These are phyloP conservation scores for Maconellicoccus hirsutus DNA, from an alignment of 1,140 invertebrate genomes.

Conservation along the genomic window DNA sequence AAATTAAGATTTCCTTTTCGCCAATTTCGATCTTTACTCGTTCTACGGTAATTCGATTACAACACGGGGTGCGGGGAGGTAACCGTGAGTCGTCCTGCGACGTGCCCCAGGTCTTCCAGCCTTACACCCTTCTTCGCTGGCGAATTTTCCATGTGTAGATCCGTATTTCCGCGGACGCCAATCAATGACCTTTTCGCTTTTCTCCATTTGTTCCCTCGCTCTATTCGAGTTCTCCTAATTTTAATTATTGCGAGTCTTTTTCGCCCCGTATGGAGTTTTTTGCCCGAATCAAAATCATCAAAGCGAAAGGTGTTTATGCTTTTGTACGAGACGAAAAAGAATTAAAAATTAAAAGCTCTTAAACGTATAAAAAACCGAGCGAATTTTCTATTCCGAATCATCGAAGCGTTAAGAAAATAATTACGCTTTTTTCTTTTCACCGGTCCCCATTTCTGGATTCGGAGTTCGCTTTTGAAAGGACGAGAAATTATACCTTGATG, in stretches of 20 bases:
- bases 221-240: no score
- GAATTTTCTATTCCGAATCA: neutral
- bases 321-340: neutral
- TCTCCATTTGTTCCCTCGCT: neutral
- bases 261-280: neutral
- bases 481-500: no score
- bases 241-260: no score
- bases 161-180: neutral
- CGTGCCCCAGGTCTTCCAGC: no score
- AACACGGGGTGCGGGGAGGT: no score
- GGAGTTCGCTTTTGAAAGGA: no score
- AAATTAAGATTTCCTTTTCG: slow-evolving; percentile 5
- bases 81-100: no score
- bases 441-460: no score
- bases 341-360: neutral
- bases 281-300: no score
- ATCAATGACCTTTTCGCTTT: neutral
- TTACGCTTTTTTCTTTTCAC: neutral
- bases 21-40: neutral
- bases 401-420: neutral
- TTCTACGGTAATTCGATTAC: neutral
- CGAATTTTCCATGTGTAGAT: neutral
- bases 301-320: no score
- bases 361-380: neutral
- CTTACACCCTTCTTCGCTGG: neutral